Evolutionary conservation across 2,113 vertebrate species (phyloP).

Genomic region (Romanogobio albipinnatus): DNA sequence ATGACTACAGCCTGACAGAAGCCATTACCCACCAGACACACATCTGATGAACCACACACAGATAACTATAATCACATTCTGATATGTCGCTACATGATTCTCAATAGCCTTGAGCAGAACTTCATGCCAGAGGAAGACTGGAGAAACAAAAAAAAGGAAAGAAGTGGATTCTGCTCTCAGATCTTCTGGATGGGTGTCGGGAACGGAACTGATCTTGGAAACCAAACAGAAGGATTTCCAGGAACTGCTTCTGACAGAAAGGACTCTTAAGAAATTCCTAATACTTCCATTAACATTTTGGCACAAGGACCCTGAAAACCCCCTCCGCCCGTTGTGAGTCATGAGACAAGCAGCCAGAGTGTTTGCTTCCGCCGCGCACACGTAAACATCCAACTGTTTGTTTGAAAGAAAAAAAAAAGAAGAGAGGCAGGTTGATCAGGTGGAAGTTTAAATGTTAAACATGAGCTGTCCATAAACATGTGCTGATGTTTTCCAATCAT

Average conservation of each 20-base stretch:
- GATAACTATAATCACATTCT: background rate
- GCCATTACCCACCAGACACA: background rate
- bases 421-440: constrained; percentile 13
- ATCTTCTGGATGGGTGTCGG: background rate
- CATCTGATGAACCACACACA: background rate
- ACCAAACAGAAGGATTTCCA: constrained; percentile 28
- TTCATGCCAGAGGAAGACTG: constrained; percentile 11
- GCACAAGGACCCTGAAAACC: constrained; percentile 6
- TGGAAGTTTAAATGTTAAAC: constrained; percentile 14
- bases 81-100: constrained; percentile 3
- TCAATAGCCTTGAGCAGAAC: constrained; percentile 10
- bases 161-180: background rate
- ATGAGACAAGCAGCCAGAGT: background rate
- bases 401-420: background rate
- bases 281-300: constrained; percentile 35
- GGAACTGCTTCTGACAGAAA: background rate
- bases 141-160: background rate
- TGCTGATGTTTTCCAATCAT: background rate
- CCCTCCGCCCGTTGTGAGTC: background rate
- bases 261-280: constrained; percentile 25
- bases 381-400: constrained; percentile 27
- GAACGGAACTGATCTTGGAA: background rate
- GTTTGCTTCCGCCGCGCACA: constrained; percentile 19
- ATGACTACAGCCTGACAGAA: constrained; percentile 3
- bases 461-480: background rate